A percentile compares a stretch with the other conserved stretches of the same genome.
Evolutionary conservation across 2,888 invertebrate genomes (phyloP).

Genomic region (Lamproptera curius): DNA sequence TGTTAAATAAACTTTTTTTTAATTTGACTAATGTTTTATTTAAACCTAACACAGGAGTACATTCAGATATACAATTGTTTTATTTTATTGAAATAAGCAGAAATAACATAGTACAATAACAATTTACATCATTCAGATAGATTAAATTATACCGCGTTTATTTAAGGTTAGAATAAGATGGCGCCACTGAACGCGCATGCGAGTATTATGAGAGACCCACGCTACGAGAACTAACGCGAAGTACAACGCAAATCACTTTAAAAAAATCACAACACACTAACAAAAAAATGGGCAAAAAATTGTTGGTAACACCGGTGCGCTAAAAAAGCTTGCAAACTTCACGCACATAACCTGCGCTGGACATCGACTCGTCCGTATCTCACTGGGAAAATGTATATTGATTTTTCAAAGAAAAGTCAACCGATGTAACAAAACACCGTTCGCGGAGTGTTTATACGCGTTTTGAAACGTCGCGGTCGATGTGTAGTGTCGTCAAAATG

Average conservation of each 20-base stretch:
- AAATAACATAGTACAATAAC: too few species aligned
- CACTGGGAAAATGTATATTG: slow-evolving; percentile 79
- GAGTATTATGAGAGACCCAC: slow-evolving; percentile 66
- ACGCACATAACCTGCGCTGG: slow-evolving; percentile 79
- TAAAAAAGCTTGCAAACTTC: slow-evolving; percentile 80
- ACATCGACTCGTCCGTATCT: slow-evolving; percentile 78
- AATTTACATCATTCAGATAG: too few species aligned
- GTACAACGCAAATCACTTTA: slow-evolving; percentile 64
- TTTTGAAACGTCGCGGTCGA: slow-evolving; percentile 66
- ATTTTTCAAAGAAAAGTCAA: slow-evolving; percentile 80
- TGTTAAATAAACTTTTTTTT: slow-evolving; percentile 1
- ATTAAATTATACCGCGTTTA: slow-evolving; percentile 11
- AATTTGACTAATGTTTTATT: too few species aligned
- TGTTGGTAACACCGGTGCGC: slow-evolving; percentile 79
- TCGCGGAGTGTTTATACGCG: slow-evolving; percentile 77
- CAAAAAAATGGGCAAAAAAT: slow-evolving; percentile 77
- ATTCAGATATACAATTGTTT: too few species aligned
- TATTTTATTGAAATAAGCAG: too few species aligned
- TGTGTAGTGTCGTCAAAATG: slow-evolving; percentile 75
- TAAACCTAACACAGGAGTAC: too few species aligned
- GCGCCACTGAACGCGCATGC: slow-evolving; percentile 29
- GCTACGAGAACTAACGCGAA: slow-evolving; percentile 49
- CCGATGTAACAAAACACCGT: slow-evolving; percentile 78
- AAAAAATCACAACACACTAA: slow-evolving; percentile 77
- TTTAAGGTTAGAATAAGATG: slow-evolving; percentile 11